phyloP scores from a whole-genome alignment of 1,140 invertebrate species.

The Magallana gigas region DNA sequence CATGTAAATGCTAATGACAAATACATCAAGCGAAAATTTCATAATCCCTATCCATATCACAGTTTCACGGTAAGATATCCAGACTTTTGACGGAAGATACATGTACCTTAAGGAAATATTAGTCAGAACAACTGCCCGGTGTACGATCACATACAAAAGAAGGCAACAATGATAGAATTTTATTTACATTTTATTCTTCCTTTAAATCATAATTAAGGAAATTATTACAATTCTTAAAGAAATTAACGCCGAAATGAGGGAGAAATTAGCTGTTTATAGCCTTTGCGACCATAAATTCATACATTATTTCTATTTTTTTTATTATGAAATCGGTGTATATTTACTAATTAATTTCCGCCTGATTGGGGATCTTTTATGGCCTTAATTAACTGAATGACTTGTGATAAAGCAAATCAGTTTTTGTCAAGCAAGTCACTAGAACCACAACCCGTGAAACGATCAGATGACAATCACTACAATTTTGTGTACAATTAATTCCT shows the following conservation, averaged over 20 bases:
- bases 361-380: not conserved
- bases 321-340: not conserved
- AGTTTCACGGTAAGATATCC: too few species aligned
- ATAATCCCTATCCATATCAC: too few species aligned
- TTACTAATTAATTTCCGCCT: constrained; percentile 16
- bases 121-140: too few species aligned
- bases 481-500: constrained; percentile 29
- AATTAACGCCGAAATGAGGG: not conserved
- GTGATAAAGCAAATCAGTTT: constrained; percentile 28
- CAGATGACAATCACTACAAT: not conserved
- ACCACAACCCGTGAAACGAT: not conserved
- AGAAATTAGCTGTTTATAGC: not conserved
- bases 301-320: not conserved
- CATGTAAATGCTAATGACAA: too few species aligned
- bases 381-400: constrained; percentile 13
- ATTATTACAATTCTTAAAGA: not conserved
- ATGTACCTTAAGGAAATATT: too few species aligned
- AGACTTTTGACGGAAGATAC: too few species aligned
- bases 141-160: not conserved
- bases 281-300: not conserved
- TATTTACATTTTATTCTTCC: not conserved
- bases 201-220: not conserved
- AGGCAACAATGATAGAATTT: not conserved
- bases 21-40: too few species aligned
- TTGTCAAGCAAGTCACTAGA: constrained; percentile 8